Evolutionary conservation across 1,140 invertebrate genomes (phyloP), one percentile per base, ranked within the genome.

Genomic region (Leptopilina clavipes): DNA sequence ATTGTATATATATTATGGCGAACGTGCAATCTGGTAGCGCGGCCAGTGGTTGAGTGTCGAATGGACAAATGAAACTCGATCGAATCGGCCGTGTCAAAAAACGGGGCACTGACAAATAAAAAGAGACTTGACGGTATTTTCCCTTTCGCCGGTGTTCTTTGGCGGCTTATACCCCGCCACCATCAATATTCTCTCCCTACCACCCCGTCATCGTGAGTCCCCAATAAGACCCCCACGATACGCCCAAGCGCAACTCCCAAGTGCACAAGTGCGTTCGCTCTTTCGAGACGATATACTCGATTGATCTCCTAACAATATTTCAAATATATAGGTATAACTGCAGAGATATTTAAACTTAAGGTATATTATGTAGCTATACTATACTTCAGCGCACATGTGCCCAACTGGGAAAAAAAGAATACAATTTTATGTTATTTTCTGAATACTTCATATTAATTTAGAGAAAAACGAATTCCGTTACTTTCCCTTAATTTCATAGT

Each of bases 21-120:
- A 72, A 70, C 78, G 77, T 76, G 77, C 72, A 75, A 76, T 73
- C 78, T 77, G 72, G 48, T 48, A 54, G 73, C 74, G 72, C 73
- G 75, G 80, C 65, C 72, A 76, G 74, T 74, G 37, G 48, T 75
- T 70, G 80, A 82, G 85, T 83, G 82, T 82, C 77, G 83, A 83
- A 83, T 78, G 75, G 84, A 88, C 86, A 89, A 89, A 88, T 89
- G 88, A 84, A 87, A 89, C 85, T 83, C 84, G 84, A 87, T 87
- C 82, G 87, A 85, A 87, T 83, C 81, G 81, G 79, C 79, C 82
- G 86, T 87, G 86, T 88, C 86, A 88, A 89, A 89, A 88, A 88
- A 86, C 83, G 82, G 80, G 80, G 76, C 84, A 84, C 80, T 73
- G 76, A 84, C 80, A 85, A 85, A 87, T 86, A 86, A 84, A 83